These are phyloP conservation scores for Halocaridina rubra DNA, from an alignment of 2,888 invertebrate species.

Conservation along the genomic window DNA sequence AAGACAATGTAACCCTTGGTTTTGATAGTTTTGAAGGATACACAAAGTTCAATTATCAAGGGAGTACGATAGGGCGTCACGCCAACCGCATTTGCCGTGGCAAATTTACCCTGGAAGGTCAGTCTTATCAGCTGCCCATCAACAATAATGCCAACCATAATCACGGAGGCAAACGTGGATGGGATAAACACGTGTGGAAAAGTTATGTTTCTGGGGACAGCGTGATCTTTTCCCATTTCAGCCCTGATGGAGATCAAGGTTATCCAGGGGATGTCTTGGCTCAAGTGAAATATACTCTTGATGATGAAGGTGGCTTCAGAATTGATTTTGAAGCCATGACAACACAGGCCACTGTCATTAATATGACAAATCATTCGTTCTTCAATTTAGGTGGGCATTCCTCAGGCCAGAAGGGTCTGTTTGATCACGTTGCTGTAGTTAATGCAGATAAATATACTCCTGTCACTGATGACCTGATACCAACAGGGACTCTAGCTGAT, in stretches of 20 bases:
- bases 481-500: slow-evolving; percentile 42
- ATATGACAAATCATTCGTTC: slow-evolving; percentile 88
- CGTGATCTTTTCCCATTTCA: slow-evolving; percentile 80
- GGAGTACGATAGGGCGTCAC: slow-evolving; percentile 87
- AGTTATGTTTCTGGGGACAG: slow-evolving; percentile 74
- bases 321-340: slow-evolving; percentile 82
- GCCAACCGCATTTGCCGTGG: slow-evolving; percentile 84
- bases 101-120: slow-evolving; percentile 77
- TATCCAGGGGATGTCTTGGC: slow-evolving; percentile 87
- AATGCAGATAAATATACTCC: slow-evolving; percentile 38
- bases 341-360: slow-evolving; percentile 84
- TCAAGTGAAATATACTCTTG: slow-evolving; percentile 67
- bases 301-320: slow-evolving; percentile 71
- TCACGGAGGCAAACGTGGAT: slow-evolving; percentile 87
- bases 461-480: slow-evolving; percentile 44
- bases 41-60: slow-evolving; percentile 75
- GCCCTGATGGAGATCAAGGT: slow-evolving; percentile 85
- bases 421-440: slow-evolving; percentile 47
- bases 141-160: slow-evolving; percentile 80
- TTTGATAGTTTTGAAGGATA: slow-evolving; percentile 59
- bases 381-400: slow-evolving; percentile 93
- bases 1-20: slow-evolving; percentile 46
- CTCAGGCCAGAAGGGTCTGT: slow-evolving; percentile 39
- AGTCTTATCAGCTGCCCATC: slow-evolving; percentile 77
- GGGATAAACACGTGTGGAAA: slow-evolving; percentile 84